These are phyloP conservation scores for Sebastes trivittatus DNA, from an alignment of 2,797 vertebrate species.

Conservation along the genomic window DNA sequence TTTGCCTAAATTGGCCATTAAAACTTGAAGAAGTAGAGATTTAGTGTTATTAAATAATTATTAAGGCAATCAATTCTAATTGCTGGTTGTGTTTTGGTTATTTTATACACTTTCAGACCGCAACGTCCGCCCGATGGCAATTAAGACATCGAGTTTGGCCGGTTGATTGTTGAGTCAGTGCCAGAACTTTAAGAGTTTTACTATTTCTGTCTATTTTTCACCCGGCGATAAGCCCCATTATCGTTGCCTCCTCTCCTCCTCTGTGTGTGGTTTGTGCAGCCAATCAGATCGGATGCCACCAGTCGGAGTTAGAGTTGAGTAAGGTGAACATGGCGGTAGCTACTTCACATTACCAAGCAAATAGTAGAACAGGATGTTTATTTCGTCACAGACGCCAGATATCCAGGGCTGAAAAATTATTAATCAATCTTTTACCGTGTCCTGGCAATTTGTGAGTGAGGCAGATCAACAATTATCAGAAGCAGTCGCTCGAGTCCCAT, in stretches of 20 bases:
- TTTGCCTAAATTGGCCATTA: conserved; percentile 9
- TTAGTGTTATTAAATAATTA: not conserved
- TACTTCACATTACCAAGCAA: conserved; percentile 1
- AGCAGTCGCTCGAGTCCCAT: not conserved
- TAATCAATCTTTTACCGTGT: conserved; percentile 6
- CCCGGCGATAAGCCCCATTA: conserved; percentile 30
- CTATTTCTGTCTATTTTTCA: conserved; percentile 30
- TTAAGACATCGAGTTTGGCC: not conserved
- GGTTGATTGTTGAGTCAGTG: conserved; percentile 15
- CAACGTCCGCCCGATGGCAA: not conserved
- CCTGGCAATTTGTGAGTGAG: not conserved
- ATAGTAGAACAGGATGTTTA: not conserved
- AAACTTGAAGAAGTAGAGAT: not conserved
- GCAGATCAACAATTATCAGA: conserved; percentile 24
- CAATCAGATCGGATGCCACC: conserved; percentile 22
- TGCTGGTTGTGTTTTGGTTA: not conserved
- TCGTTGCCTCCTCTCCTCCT: conserved; percentile 1
- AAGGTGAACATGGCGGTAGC: conserved; percentile 1
- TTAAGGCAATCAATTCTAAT: not conserved
- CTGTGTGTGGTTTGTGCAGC: conserved; percentile 18
- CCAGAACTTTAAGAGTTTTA: conserved; percentile 11
- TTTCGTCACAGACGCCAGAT: not conserved
- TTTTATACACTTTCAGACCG: not conserved
- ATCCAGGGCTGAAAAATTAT: conserved; percentile 1
- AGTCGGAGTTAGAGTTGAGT: conserved; percentile 3